A percentile compares a stretch with the other conserved stretches of the same genome.
Conservation (phyloP, 35 echinoderm and acorn worm species). For the Heliocidaris tuberculata region DNA sequence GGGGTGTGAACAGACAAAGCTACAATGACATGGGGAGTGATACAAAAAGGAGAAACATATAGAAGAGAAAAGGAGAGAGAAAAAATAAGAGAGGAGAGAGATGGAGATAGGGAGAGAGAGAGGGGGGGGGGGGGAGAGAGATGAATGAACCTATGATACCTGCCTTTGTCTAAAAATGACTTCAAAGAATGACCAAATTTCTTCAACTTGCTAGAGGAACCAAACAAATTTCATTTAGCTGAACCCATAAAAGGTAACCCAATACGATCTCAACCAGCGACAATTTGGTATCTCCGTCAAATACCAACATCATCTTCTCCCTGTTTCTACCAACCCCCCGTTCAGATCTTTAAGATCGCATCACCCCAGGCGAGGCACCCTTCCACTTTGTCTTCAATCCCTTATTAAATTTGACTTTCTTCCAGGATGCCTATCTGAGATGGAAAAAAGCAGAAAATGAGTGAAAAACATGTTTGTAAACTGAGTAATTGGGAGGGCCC, state of each 20-base stretch:
- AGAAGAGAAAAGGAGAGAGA: background rate
- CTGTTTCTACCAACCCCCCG: background rate
- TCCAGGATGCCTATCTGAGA: background rate
- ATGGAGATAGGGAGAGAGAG: background rate
- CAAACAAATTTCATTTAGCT: background rate
- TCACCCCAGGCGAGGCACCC: background rate
- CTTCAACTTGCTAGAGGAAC: background rate
- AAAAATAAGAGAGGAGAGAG: no score
- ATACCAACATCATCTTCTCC: background rate
- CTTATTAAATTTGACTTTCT: background rate
- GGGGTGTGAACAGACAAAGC: no score
- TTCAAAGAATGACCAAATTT: background rate
- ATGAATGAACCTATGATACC: background rate
- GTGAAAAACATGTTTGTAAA: slow-evolving; percentile 39
- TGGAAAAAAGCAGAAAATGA: background rate
- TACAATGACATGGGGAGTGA: no score
- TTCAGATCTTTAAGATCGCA: background rate
- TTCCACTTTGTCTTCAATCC: background rate
- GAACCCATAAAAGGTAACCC: background rate
- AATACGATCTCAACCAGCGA: background rate
- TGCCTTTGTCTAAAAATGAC: background rate
- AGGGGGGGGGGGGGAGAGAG: background rate
- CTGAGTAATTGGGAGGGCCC: background rate
- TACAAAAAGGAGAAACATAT: no score
- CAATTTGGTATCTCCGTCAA: background rate